phyloP scores from a whole-genome alignment of 2,797 vertebrate species.

The Mormyrus hasselquistii region DNA sequence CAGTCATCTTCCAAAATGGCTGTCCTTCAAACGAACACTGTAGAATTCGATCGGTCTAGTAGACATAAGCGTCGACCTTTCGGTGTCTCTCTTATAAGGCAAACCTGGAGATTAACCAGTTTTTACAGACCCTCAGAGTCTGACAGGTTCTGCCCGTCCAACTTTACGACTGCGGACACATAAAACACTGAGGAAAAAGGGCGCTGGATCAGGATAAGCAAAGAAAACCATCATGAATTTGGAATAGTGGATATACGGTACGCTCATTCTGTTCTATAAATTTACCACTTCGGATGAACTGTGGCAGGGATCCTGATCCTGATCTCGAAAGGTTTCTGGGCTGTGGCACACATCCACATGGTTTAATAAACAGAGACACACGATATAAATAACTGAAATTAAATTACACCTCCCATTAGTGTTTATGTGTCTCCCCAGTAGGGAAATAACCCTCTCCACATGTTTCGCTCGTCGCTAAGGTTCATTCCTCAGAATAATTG shows the following conservation, averaged over 20 bases:
- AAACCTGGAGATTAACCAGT: background rate
- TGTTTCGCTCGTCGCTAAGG: slow-evolving; percentile 43
- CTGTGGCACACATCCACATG: slow-evolving; percentile 22
- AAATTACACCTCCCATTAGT: slow-evolving; percentile 51
- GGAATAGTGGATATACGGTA: background rate
- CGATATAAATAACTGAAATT: slow-evolving; percentile 50
- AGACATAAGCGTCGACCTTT: background rate
- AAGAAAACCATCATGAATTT: background rate
- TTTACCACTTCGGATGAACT: background rate
- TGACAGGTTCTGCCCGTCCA: background rate
- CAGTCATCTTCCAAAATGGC: background rate
- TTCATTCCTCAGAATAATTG: slow-evolving; percentile 52
- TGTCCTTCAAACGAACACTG: background rate
- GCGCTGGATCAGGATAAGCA: background rate
- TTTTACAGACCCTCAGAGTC: background rate
- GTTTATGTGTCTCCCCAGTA: slow-evolving; percentile 20
- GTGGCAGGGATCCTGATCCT: background rate
- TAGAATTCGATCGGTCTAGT: background rate
- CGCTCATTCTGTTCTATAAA: background rate
- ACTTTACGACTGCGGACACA: background rate
- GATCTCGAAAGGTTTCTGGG: background rate
- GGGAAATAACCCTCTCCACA: slow-evolving; percentile 37
- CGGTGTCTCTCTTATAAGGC: background rate
- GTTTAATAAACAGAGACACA: slow-evolving; percentile 45
- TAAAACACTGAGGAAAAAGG: background rate